These are phyloP conservation scores for Setophaga kirtlandii DNA, from an alignment of 2,113 vertebrate species.

Conservation along the genomic window DNA sequence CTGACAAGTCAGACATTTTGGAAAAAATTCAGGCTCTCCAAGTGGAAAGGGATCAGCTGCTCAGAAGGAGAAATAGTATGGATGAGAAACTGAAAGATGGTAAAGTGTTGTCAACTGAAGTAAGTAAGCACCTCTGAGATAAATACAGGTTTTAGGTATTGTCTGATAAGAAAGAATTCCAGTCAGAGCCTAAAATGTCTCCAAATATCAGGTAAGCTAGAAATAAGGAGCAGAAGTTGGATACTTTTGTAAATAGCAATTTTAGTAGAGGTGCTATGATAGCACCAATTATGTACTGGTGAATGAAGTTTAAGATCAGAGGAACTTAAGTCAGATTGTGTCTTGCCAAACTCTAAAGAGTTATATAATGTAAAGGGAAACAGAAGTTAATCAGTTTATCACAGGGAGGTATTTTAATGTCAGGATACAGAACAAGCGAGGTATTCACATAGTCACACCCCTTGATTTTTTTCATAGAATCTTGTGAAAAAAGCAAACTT, in stretches of 20 bases:
- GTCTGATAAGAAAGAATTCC: neutral
- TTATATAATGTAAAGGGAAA: neutral
- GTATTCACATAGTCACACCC: neutral
- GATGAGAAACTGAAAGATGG: constrained; percentile 83
- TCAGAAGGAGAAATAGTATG: constrained; percentile 77
- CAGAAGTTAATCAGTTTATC: neutral
- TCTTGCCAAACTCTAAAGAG: neutral
- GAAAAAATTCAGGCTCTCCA: constrained; percentile 78
- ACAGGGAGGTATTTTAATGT: neutral
- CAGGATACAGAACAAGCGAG: neutral
- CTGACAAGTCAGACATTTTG: constrained; percentile 70
- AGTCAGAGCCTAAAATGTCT: neutral
- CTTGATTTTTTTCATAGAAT: neutral
- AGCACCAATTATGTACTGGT: neutral
- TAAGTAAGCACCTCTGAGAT: constrained; percentile 67
- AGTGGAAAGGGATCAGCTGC: constrained; percentile 78
- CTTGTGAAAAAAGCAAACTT: neutral
- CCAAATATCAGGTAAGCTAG: neutral
- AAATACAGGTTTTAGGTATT: neutral
- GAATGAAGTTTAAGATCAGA: neutral
- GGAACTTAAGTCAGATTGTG: neutral
- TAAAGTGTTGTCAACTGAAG: constrained; percentile 80
- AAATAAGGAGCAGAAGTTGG: neutral
- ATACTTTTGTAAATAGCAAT: neutral
- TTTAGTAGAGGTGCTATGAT: neutral